phyloP scores from a whole-genome alignment of 64 coral and sea anemone species.

The Porites lutea region DNA sequence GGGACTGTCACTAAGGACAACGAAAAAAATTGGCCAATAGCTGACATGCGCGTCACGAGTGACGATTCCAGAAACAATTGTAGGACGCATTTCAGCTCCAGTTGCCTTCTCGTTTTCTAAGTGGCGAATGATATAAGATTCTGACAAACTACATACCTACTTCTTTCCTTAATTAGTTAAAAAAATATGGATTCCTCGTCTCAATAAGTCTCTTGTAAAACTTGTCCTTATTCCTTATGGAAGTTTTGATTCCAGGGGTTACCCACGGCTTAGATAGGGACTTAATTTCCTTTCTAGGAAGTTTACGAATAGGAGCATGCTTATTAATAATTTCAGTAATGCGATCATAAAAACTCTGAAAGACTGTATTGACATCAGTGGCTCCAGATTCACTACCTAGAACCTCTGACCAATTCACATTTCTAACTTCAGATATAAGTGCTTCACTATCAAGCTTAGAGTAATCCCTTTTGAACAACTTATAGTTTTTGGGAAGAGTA shows the following conservation, averaged over 20 bases:
- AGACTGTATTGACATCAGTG: conserved; percentile 29
- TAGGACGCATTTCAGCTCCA: too few species aligned
- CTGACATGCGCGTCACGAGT: too few species aligned
- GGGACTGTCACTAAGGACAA: too few species aligned
- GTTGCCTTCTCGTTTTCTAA: too few species aligned
- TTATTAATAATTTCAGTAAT: conserved; percentile 51
- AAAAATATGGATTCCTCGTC: conserved; percentile 16
- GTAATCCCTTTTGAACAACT: conserved; percentile 27
- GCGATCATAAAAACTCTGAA: conserved; percentile 32
- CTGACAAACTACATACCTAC: too few species aligned
- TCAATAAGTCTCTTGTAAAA: conserved; percentile 34
- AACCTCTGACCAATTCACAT: conserved; percentile 35
- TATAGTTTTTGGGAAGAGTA: background rate
- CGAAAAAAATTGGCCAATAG: too few species aligned
- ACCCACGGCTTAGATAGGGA: conserved; percentile 67
- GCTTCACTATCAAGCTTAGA: conserved; percentile 38
- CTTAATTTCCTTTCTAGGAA: conserved; percentile 67
- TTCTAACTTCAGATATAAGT: conserved; percentile 21
- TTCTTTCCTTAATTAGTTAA: background rate
- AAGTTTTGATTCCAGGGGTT: conserved; percentile 51
- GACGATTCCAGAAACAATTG: too few species aligned
- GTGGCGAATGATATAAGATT: too few species aligned
- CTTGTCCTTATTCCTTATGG: conserved; percentile 43
- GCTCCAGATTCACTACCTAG: conserved; percentile 17
- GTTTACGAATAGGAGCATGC: conserved; percentile 52